phyloP scores from a whole-genome alignment of 2,888 invertebrate species.

The Dicranocentrus wangi region DNA sequence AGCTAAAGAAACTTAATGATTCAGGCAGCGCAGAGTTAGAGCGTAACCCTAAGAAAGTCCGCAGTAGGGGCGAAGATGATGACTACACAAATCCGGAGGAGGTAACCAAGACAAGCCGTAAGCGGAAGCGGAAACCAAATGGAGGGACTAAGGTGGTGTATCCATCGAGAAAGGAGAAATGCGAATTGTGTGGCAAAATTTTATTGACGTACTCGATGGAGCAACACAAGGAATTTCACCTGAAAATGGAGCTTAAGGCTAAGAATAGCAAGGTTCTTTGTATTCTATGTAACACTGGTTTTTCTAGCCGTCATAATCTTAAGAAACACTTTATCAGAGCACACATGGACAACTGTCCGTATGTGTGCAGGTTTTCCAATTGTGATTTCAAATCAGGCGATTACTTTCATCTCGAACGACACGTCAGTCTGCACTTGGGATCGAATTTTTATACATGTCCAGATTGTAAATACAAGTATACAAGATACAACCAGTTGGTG shows the following conservation, averaged over 20 bases:
- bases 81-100: neutral
- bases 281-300: neutral
- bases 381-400: conserved; percentile 16
- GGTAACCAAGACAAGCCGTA: conserved; percentile 7
- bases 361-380: conserved; percentile 14
- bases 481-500: neutral
- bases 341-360: conserved; percentile 14
- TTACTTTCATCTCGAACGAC: conserved; percentile 22
- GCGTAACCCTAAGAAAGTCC: no score
- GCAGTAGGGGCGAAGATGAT: neutral
- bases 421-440: neutral
- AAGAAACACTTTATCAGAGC: conserved; percentile 11
- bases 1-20: no score
- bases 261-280: conserved; percentile 2
- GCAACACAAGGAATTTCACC: neutral
- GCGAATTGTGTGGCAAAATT: neutral
- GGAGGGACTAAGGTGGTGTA: no score
- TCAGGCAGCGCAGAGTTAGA: no score
- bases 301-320: neutral
- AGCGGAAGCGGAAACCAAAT: neutral
- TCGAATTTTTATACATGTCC: neutral
- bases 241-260: neutral
- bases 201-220: neutral
- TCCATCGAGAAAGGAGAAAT: neutral
- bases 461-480: neutral